Evolutionary conservation across 2,113 vertebrate species (phyloP).

Genomic region (Menidia beryllina): DNA sequence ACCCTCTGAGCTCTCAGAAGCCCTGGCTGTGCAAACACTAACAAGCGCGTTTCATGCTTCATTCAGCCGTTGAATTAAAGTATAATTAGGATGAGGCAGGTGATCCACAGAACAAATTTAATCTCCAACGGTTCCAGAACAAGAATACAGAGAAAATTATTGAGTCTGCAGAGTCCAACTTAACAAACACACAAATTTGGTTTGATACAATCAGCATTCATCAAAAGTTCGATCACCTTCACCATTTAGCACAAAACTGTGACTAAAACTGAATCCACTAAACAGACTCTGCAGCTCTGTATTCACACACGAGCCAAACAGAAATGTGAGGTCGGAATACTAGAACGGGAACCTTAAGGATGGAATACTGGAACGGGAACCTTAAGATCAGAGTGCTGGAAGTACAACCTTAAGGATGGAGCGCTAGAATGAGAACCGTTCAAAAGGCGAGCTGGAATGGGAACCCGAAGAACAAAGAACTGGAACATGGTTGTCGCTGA

Average conservation of each 20-base stretch:
- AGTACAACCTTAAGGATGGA: too few relatives aligned
- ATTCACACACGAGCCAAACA: too few relatives aligned
- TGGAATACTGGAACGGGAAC: too few relatives aligned
- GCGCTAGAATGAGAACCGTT: too few relatives aligned
- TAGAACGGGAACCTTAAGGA: too few relatives aligned
- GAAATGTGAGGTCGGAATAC: too few relatives aligned
- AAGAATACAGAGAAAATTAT: constrained; percentile 14
- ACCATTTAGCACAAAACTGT: background rate
- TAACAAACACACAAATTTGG: background rate
- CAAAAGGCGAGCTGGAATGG: too few relatives aligned
- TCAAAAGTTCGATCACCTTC: background rate
- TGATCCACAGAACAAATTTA: constrained; percentile 48
- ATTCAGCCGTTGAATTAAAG: constrained; percentile 47
- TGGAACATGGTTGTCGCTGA: too few relatives aligned
- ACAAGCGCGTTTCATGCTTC: constrained; percentile 32
- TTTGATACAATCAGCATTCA: background rate
- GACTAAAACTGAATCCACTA: too few relatives aligned
- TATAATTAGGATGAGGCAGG: constrained; percentile 48
- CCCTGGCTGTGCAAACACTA: constrained; percentile 21
- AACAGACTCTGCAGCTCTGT: too few relatives aligned
- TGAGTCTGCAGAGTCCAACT: constrained; percentile 2
- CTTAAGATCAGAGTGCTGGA: too few relatives aligned
- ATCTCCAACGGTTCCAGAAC: constrained; percentile 33
- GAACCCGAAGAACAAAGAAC: too few relatives aligned
- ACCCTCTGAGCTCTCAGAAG: constrained; percentile 10